A percentile compares a stretch with the other conserved stretches of the same genome.
Conservation (phyloP, 2,888 invertebrate species). For the Halictus quadricinctus region DNA sequence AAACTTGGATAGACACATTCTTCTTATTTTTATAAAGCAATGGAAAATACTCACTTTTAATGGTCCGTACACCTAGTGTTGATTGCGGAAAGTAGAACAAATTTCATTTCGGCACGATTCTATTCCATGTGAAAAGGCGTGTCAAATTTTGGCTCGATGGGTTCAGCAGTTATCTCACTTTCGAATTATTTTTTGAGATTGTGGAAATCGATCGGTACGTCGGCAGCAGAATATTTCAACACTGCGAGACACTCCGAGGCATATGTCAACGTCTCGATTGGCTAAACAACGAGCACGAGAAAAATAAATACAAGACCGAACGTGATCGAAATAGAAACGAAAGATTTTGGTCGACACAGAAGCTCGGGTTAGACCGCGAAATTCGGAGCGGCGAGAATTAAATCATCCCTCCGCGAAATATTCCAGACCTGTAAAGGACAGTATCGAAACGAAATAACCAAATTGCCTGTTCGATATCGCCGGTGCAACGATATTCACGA, state of each 20-base stretch:
- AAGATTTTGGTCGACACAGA: background rate
- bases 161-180: too few species aligned
- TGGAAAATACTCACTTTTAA: too few species aligned
- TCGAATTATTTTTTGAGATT: background rate
- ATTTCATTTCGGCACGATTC: too few species aligned
- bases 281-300: background rate
- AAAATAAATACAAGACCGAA: slow-evolving; percentile 15
- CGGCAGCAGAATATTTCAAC: background rate
- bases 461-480: slow-evolving; percentile 49
- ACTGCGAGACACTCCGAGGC: background rate
- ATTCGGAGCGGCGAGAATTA: background rate
- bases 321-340: slow-evolving; percentile 25
- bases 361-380: background rate
- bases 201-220: background rate
- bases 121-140: too few species aligned
- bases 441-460: slow-evolving; percentile 39
- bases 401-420: slow-evolving; percentile 16
- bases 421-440: background rate
- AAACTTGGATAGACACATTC: too few species aligned
- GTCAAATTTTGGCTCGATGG: too few species aligned
- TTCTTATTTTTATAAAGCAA: too few species aligned
- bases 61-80: too few species aligned
- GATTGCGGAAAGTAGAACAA: too few species aligned
- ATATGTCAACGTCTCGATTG: background rate
- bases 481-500: slow-evolving; percentile 54